Percentiles rank a stretch among this genome's conserved stretches.
phyloP scores from a whole-genome alignment of 1,140 invertebrate species.

The Drosophila sp. region DNA sequence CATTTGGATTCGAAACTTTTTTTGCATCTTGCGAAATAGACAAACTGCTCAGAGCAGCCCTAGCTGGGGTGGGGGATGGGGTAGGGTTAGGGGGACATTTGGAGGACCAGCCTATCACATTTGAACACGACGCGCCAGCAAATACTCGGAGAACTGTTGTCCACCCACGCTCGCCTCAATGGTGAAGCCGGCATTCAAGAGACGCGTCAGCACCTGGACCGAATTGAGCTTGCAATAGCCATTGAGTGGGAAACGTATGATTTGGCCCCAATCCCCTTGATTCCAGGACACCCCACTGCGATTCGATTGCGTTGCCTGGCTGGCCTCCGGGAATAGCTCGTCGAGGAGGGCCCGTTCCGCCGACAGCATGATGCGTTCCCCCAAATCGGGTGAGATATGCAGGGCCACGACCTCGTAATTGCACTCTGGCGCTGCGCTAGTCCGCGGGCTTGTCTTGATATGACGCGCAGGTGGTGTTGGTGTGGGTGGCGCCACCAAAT shows the following conservation, averaged over 20 bases:
- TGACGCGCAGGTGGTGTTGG: constrained; percentile 65
- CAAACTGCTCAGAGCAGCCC: constrained; percentile 39
- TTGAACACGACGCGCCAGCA: constrained; percentile 89
- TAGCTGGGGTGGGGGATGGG: constrained; percentile 12
- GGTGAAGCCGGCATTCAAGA: constrained; percentile 92
- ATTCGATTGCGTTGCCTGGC: constrained; percentile 92
- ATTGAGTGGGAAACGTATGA: constrained; percentile 95
- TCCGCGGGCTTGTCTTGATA: constrained; percentile 76
- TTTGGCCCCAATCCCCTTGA: constrained; percentile 91
- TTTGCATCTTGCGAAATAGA: constrained; percentile 32
- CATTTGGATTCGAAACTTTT: constrained; percentile 67
- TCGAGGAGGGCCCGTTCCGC: constrained; percentile 91
- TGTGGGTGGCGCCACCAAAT: constrained; percentile 79
- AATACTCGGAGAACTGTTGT: constrained; percentile 96
- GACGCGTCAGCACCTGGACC: constrained; percentile 93
- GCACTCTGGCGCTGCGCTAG: constrained; percentile 79
- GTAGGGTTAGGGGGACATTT: not conserved
- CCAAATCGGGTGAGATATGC: constrained; percentile 94
- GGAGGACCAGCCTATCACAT: constrained; percentile 77
- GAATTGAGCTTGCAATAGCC: constrained; percentile 96
- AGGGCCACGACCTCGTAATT: constrained; percentile 93
- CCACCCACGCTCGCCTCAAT: constrained; percentile 94
- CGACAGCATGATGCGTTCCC: constrained; percentile 93
- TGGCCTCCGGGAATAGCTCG: constrained; percentile 94
- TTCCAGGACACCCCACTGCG: constrained; percentile 92